Conservation (phyloP, 2,797 vertebrate species). For the Lepilemur septentrionalis region DNA sequence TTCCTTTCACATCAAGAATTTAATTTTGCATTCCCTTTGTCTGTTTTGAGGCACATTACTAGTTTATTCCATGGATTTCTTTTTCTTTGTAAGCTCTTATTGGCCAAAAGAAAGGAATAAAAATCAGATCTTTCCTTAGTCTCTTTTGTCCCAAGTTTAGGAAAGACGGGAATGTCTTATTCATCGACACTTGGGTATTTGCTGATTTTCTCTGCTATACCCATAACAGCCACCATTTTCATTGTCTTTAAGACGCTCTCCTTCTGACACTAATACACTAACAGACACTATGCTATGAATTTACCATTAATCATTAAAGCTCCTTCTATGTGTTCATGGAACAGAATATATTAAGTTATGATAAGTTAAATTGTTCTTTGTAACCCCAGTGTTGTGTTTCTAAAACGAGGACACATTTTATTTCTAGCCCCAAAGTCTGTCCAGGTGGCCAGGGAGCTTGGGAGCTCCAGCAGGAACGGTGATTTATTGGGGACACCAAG, state of each 20-base stretch:
- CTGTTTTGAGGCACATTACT: constrained; percentile 76
- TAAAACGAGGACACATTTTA: background rate
- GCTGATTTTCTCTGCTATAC: constrained; percentile 1
- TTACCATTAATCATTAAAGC: constrained; percentile 8
- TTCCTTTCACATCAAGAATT: constrained; percentile 85
- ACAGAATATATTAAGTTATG: background rate
- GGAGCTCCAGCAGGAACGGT: background rate
- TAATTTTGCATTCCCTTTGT: constrained; percentile 88
- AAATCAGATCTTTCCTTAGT: constrained; percentile 54
- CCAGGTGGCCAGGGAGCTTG: background rate
- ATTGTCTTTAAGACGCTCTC: background rate
- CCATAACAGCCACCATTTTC: background rate
- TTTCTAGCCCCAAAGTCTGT: background rate
- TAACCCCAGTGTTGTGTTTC: background rate
- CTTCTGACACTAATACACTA: background rate
- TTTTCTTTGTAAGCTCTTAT: constrained; percentile 69
- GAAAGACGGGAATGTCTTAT: constrained; percentile 24
- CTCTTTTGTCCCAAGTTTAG: constrained; percentile 69
- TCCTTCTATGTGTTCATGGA: background rate
- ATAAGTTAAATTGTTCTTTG: background rate
- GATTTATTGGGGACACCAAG: background rate
- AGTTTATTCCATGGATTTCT: constrained; percentile 73
- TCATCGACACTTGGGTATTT: background rate
- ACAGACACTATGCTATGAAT: background rate
- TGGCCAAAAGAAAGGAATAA: constrained; percentile 61